Percentiles rank a stretch among this genome's conserved stretches.
Conservation (phyloP, 2,888 invertebrate genomes). For the Cosmia pyralina region DNA sequence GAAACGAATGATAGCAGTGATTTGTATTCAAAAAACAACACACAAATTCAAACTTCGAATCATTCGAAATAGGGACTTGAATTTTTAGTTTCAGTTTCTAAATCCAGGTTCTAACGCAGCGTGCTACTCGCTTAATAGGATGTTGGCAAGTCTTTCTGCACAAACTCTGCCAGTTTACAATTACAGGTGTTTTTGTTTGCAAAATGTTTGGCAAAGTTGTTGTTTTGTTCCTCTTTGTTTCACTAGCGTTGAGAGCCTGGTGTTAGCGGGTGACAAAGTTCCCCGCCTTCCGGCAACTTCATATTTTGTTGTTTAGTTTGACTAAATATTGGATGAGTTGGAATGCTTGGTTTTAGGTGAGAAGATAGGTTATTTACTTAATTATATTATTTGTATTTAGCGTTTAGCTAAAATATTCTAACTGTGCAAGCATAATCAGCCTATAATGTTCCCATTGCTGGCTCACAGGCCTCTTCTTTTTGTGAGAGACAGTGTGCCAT, state of each 20-base stretch:
- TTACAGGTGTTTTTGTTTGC: constrained; percentile 74
- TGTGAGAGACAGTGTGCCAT: no score
- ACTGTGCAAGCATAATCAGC: no score
- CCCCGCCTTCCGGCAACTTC: constrained; percentile 31
- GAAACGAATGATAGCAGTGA: constrained; percentile 54
- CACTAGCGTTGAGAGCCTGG: constrained; percentile 44
- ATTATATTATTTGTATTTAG: neutral
- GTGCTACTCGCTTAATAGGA: constrained; percentile 28
- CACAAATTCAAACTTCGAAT: constrained; percentile 10
- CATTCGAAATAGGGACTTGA: constrained; percentile 13
- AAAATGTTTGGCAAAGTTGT: constrained; percentile 67
- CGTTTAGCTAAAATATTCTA: neutral
- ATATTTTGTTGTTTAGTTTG: constrained; percentile 42
- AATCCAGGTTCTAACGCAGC: constrained; percentile 23
- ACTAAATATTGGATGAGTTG: constrained; percentile 34
- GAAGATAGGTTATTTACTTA: neutral
- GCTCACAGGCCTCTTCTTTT: no score
- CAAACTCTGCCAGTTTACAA: constrained; percentile 65
- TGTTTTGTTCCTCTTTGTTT: constrained; percentile 56
- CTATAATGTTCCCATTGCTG: no score
- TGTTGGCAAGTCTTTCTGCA: constrained; percentile 48
- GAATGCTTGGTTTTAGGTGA: neutral
- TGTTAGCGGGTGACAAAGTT: constrained; percentile 60
- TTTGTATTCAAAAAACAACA: constrained; percentile 43
- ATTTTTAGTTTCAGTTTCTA: constrained; percentile 25